Percentiles rank a stretch among this genome's conserved stretches.
Evolutionary conservation across 1,140 invertebrate species (phyloP).

Genomic region (Drosophila erecta): DNA sequence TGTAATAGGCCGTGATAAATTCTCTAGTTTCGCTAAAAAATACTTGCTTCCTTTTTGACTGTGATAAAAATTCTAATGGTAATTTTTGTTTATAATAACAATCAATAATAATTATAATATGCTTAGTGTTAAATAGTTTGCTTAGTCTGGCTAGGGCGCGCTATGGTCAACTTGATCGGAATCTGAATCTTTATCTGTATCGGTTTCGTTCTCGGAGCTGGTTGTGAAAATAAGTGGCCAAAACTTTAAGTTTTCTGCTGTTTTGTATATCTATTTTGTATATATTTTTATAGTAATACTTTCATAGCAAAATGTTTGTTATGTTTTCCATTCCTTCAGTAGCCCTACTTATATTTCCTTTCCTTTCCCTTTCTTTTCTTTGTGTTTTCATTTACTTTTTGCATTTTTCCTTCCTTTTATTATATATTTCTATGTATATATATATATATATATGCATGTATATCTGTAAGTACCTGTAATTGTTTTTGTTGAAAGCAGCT

Average conservation of each 20-base stretch:
- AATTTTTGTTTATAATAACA: slow-evolving; percentile 40
- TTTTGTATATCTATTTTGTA: slow-evolving; percentile 50
- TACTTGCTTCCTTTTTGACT: slow-evolving; percentile 19
- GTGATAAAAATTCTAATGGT: slow-evolving; percentile 41
- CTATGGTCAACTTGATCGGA: slow-evolving; percentile 59
- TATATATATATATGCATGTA: slow-evolving; percentile 64
- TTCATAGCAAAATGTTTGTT: slow-evolving; percentile 65
- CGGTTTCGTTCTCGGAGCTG: slow-evolving; percentile 33
- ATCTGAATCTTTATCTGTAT: slow-evolving; percentile 22
- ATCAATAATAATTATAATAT: slow-evolving; percentile 39
- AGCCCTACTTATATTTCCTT: slow-evolving; percentile 57
- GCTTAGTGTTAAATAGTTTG: slow-evolving; percentile 37
- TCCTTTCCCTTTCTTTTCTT: slow-evolving; percentile 22
- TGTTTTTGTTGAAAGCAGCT: slow-evolving; percentile 81
- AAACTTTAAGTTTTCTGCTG: slow-evolving; percentile 46
- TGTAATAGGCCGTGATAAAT: slow-evolving; percentile 39
- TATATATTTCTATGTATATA: slow-evolving; percentile 41
- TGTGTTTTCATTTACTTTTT: slow-evolving; percentile 47
- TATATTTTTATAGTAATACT: slow-evolving; percentile 56
- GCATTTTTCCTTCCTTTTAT: slow-evolving; percentile 33
- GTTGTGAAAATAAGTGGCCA: slow-evolving; percentile 54
- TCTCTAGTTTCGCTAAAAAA: slow-evolving; percentile 59
- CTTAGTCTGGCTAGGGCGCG: slow-evolving; percentile 57
- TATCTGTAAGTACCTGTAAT: slow-evolving; percentile 81
- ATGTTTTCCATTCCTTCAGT: slow-evolving; percentile 42